Base-by-base conservation (phyloP, 2,797 vertebrate species). In the Harpagifer antarcticus region DNA sequence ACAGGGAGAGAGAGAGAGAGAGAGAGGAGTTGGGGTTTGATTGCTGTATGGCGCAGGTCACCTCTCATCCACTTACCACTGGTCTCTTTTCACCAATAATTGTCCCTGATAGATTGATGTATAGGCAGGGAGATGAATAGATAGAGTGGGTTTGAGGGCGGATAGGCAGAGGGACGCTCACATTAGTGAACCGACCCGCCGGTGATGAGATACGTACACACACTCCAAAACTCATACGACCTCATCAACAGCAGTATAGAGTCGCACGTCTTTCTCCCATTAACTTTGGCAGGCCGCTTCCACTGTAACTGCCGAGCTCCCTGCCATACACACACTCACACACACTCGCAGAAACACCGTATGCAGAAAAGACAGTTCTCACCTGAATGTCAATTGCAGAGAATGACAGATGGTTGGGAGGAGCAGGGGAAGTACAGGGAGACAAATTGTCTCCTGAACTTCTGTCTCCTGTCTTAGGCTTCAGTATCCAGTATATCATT, bases 21-120 rank as follows among this genome's bases (percentile, higher is more conserved):
- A 11, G 15, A 74, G 45, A 67, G 4, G n/a, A 67, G 63, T 77
- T 77, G 61, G 62, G 72, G 78, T 87, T 80, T 87, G 88, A 90
- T 86, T 88, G 87, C 86, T 88, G 63, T 44, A 83, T 59, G 83
- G 61, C 5, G 49, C 78, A 88, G 88, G 86, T 87, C 88, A 79
- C 78, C 81, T 80, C 84, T 90, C 86, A 86, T 89, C 79, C 79
- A 86, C 82, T 85, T 86, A 85, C 67, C 79, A 64, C 84, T 70
- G 52, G 56, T 88, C 78, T 81, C 55, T 33, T 89, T 86, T 79
- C 69, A 74, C 82, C 74, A 83, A 84, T 89, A 82, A 89, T 88
- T 82, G 81, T 72, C 68, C 44, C 40, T 74, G 86, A 84, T 89
- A 79, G 76, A 83, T 82, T 74, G 82, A 83, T 78, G 68, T 82